These are phyloP conservation scores for Oxystoma pomonae DNA, from an alignment of 2,888 invertebrate species.

Conservation along the genomic window DNA sequence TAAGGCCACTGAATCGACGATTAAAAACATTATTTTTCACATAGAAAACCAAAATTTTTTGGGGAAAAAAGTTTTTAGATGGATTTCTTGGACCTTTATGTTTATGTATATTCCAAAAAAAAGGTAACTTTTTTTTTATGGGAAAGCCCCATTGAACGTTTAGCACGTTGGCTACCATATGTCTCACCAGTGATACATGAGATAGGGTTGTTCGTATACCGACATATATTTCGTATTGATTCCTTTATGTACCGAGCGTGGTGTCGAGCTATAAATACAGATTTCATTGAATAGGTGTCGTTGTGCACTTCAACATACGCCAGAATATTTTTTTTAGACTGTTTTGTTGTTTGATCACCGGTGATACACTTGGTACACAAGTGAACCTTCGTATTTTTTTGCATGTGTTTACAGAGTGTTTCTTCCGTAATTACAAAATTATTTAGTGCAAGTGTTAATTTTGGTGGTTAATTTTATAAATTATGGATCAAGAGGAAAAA, in stretches of 20 bases:
- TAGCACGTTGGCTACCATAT: no score
- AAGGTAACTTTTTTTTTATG: no score
- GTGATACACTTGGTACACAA: slow-evolving; percentile 4
- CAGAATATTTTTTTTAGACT: neutral
- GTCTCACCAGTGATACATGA: slow-evolving; percentile 1
- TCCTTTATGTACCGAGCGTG: slow-evolving; percentile 3
- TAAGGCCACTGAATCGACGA: no score
- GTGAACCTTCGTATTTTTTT: neutral
- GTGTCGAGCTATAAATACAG: slow-evolving; percentile 1
- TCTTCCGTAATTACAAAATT: neutral
- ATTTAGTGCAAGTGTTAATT: neutral
- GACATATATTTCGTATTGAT: neutral
- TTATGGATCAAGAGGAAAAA: neutral
- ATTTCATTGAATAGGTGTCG: neutral
- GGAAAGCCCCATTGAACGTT: no score
- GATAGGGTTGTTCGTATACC: neutral
- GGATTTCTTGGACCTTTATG: no score
- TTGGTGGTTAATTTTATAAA: neutral
- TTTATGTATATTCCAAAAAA: no score
- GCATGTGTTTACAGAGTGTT: neutral
- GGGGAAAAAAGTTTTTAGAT: no score
- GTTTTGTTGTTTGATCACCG: neutral
- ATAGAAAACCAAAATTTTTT: no score
- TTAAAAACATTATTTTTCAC: no score
- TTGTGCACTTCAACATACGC: neutral